Percentiles rank a stretch among this genome's conserved stretches.
Evolutionary conservation across 2,797 vertebrate genomes (phyloP).

Genomic region (Phyllotis vaccarum): DNA sequence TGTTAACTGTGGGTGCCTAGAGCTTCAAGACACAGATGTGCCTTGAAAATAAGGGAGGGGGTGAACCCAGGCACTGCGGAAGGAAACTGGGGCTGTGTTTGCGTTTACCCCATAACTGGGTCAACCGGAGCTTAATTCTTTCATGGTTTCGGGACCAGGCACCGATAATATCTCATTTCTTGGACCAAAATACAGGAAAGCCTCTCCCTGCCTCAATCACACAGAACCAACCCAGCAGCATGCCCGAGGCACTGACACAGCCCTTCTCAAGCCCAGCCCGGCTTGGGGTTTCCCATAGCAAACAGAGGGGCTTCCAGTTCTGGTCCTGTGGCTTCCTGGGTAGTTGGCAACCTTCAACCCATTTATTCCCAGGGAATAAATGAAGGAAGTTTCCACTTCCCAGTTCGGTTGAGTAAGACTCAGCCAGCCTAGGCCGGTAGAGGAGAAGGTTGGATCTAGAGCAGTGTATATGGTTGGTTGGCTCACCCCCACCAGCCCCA

Average conservation of each 20-base stretch:
- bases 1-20: not conserved
- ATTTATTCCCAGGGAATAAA: too few relatives aligned
- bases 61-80: not conserved
- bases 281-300: not conserved
- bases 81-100: not conserved
- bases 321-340: not conserved
- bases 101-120: conserved; percentile 27
- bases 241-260: not conserved
- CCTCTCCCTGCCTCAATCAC: conserved; percentile 27
- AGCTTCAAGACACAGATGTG: conserved; percentile 45
- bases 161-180: conserved; percentile 62
- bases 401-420: conserved; percentile 19
- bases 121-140: conserved; percentile 65
- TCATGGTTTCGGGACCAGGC: conserved; percentile 59
- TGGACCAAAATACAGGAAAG: conserved; percentile 61
- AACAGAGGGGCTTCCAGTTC: not conserved
- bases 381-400: conserved; percentile 1
- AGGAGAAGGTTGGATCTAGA: not conserved
- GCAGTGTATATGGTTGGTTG: not conserved
- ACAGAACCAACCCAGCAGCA: not conserved
- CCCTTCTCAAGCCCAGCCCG: not conserved
- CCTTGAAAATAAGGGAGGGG: conserved; percentile 1
- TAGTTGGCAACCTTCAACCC: not conserved
- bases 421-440: not conserved
- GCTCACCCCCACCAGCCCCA: not conserved